A percentile compares a stretch with the other conserved stretches of the same genome.
Evolutionary conservation across 2,113 vertebrate species (phyloP).

Genomic region (Myotis yumanensis): DNA sequence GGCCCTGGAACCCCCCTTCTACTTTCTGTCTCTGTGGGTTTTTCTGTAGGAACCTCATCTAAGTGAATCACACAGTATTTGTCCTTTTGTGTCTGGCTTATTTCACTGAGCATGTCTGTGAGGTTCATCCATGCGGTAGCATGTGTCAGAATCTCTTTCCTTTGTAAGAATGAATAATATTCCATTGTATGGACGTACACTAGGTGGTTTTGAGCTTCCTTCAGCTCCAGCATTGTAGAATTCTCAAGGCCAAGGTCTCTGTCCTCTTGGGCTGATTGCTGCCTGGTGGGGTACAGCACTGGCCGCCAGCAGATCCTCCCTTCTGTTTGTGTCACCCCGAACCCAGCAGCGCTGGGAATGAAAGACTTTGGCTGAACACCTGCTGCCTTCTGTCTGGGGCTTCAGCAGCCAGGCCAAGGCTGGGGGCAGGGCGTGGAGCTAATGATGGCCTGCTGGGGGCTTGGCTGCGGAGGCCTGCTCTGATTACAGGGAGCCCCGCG

Average conservation of each 20-base stretch:
- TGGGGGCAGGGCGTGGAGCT: not conserved
- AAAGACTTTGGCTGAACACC: constrained; percentile 49
- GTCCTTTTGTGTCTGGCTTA: not conserved
- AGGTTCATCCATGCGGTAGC: not conserved
- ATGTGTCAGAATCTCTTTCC: not conserved
- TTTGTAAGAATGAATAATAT: not conserved
- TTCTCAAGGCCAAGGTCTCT: not conserved
- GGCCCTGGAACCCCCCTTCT: not conserved
- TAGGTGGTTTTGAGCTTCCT: not conserved
- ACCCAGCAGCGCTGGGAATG: not conserved
- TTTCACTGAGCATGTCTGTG: not conserved
- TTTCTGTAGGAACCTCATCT: not conserved
- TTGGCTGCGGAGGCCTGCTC: not conserved
- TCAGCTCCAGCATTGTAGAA: not conserved
- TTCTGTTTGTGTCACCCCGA: not conserved
- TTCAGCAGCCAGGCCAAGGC: not conserved
- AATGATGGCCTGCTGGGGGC: constrained; percentile 38
- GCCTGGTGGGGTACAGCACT: not conserved
- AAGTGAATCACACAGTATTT: not conserved
- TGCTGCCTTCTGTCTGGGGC: not conserved
- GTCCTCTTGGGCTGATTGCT: not conserved
- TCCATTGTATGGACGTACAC: fast-evolving
- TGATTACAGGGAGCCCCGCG: constrained; percentile 57
- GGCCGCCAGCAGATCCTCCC: not conserved
- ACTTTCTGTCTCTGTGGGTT: not conserved